Conservation (phyloP, 2,113 vertebrate species). For the Silurus meridionalis region DNA sequence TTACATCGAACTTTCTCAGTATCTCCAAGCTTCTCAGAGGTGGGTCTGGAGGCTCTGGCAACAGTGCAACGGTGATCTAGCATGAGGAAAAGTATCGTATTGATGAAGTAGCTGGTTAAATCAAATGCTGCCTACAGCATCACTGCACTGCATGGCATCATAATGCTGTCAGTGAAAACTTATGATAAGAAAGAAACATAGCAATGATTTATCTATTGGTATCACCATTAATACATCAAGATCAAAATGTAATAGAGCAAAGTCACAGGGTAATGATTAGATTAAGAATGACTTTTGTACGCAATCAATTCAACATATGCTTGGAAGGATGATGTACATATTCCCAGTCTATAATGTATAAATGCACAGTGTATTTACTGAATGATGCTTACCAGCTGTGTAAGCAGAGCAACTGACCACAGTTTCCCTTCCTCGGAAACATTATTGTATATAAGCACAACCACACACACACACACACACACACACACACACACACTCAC, state of each 20-base stretch:
- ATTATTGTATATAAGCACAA: not conserved
- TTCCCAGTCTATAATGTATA: not conserved
- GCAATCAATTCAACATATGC: not conserved
- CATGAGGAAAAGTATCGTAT: not conserved
- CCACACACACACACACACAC: not conserved
- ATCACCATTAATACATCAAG: slow-evolving; percentile 6
- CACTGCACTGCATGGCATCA: not conserved
- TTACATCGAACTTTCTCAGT: not conserved
- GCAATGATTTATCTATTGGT: not conserved
- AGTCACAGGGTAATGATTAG: not conserved
- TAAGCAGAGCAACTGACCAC: not conserved
- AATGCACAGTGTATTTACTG: not conserved
- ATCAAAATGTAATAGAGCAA: not conserved
- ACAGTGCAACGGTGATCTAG: not conserved
- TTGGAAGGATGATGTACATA: not conserved
- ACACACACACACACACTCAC: not conserved
- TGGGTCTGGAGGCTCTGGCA: not conserved
- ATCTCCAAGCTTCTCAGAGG: not conserved
- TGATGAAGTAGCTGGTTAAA: slow-evolving; percentile 17
- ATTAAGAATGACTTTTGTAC: not conserved
- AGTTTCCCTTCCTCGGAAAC: not conserved
- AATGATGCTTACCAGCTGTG: not conserved
- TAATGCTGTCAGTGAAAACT: not conserved
- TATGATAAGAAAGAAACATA: not conserved
- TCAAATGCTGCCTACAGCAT: slow-evolving; percentile 10